Conservation (phyloP, 2,797 vertebrate genomes). For the Mus minutoides region DNA sequence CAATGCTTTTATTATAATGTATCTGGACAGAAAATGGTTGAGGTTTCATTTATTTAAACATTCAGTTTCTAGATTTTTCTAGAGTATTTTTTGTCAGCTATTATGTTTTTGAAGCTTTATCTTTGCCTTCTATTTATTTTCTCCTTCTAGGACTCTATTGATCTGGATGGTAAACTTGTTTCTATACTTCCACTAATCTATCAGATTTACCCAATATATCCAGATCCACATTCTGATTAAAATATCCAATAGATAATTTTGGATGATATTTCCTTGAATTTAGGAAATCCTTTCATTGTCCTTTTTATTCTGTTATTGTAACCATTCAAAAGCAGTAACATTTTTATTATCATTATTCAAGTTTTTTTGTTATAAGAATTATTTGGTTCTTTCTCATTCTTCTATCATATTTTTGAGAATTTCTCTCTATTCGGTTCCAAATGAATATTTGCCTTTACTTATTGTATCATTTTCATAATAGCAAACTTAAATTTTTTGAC, state of each 20-base stretch:
- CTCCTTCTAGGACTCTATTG: background rate
- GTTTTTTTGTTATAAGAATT: constrained; percentile 48
- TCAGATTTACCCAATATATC: background rate
- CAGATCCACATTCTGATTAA: background rate
- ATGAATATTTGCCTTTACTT: constrained; percentile 29
- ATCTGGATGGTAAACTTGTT: background rate
- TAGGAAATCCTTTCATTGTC: background rate
- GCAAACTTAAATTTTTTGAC: background rate
- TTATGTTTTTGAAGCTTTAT: constrained; percentile 24
- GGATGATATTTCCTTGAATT: background rate
- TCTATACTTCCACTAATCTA: background rate
- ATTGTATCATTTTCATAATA: constrained; percentile 41
- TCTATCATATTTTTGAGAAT: background rate
- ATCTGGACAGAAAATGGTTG: background rate
- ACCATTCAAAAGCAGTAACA: background rate
- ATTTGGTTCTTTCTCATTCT: background rate
- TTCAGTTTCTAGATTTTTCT: background rate
- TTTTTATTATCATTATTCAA: background rate
- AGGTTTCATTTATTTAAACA: background rate
- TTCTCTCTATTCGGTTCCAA: constrained; percentile 44
- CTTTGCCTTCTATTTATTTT: background rate
- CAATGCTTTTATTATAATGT: constrained; percentile 2
- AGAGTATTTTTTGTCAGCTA: background rate
- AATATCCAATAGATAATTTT: background rate
- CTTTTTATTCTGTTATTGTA: background rate